Evolutionary conservation across 1,140 invertebrate species (phyloP), one percentile per base, ranked within the genome.

Genomic region (Mycetomoellerius zeteki): DNA sequence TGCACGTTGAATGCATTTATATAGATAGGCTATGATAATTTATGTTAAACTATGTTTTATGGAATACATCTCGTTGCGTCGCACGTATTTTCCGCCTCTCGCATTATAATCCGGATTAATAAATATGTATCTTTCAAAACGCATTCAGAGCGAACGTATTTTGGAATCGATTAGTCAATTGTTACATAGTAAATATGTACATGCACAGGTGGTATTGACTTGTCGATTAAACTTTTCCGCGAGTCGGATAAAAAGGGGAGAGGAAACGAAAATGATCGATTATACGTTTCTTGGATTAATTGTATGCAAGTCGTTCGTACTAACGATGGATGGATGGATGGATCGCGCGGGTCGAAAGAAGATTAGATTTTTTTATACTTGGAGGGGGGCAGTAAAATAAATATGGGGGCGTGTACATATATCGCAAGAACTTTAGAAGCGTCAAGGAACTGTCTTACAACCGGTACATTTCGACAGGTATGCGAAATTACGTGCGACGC

Each of bases 21-120:
- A 94, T 94, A 93, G 93, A 92, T 95, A 95, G 94, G 94, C 94
- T 95, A 95, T 95, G 94, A 95, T 95, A 95, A 94, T 93, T 92
- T 95, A 94, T 94, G 93, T 92, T 94, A 60, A 93, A 89, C 82
- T 93, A 92, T 91, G 88, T 93, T 94, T 88, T 88, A 93, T 93
- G 92, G 85, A 92, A 91, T 90, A 93, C 87, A 94, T 92, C 65
- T 47, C 93, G 92, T 92, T 89, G 92, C 86, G 92, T 91, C 87
- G 88, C 67, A 78, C 91, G 92, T 91, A 92, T 85, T 90, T 92
- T 90, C 85, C 84, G 86, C 84, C 54, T 52, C 21, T 30, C 7
- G 87, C 50, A 52, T 72, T 19, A 10, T 19, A 73, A 75, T 73
- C 37, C 62, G 33, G n/a, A 54, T 85, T 54, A n/a, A 37, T 50